Conservation (phyloP, 2,113 vertebrate genomes). For the Accipiter virgatus region DNA sequence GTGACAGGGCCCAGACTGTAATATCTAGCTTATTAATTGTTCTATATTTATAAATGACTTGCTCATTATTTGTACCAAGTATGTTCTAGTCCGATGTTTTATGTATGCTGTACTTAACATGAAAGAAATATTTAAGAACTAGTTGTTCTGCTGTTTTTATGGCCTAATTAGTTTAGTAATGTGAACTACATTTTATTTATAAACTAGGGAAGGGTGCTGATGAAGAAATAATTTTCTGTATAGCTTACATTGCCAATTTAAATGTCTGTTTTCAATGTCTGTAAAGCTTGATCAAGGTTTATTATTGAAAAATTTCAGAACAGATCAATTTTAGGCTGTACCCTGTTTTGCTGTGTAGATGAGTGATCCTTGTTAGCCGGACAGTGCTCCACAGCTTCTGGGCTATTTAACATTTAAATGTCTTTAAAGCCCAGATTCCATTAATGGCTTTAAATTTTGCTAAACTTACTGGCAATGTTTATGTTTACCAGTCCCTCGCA, state of each 20-base stretch:
- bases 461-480: not conserved
- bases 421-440: not conserved
- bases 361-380: not conserved
- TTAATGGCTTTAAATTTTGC: not conserved
- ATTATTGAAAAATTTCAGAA: not conserved
- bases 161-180: slow-evolving; percentile 19
- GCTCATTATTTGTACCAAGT: not conserved
- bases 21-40: not conserved
- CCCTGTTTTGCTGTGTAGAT: not conserved
- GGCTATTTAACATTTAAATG: not conserved
- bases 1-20: not conserved
- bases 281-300: not conserved
- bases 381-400: not conserved
- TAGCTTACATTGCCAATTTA: not conserved
- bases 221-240: not conserved
- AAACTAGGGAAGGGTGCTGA: slow-evolving; percentile 3
- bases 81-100: not conserved
- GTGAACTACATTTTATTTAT: slow-evolving; percentile 39
- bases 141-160: not conserved
- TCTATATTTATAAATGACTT: not conserved
- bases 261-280: not conserved
- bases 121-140: not conserved
- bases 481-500: not conserved
- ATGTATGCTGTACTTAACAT: not conserved
- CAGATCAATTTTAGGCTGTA: not conserved